Conservation (phyloP, 2,113 vertebrate species). For the Sebastes fasciatus region DNA sequence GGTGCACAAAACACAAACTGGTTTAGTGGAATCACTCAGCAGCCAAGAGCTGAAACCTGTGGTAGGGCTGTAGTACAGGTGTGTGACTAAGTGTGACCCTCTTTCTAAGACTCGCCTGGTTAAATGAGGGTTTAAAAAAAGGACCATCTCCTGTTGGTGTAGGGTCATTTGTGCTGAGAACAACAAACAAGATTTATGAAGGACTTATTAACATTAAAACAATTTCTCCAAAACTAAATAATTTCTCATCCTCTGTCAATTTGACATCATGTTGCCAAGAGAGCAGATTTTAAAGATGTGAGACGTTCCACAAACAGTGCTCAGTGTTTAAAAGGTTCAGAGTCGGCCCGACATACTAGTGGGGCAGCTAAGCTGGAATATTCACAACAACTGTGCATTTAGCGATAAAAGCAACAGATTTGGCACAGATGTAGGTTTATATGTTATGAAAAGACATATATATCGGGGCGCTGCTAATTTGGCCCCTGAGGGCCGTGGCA, state of each 20-base stretch:
- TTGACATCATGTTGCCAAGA: neutral
- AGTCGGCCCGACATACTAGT: neutral
- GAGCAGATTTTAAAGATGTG: conserved; percentile 2
- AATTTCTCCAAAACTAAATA: conserved; percentile 6
- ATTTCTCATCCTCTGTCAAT: neutral
- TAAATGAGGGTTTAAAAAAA: neutral
- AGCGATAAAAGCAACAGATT: no score
- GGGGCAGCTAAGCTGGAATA: no score
- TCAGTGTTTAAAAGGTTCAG: conserved; percentile 6
- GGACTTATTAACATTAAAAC: neutral
- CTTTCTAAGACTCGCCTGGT: neutral
- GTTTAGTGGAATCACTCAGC: neutral
- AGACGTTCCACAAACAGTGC: neutral
- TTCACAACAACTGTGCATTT: no score
- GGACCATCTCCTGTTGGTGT: neutral
- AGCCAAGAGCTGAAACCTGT: neutral
- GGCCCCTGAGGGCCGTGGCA: no score
- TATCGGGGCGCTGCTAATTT: no score
- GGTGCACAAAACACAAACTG: conserved; percentile 2
- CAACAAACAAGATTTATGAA: neutral
- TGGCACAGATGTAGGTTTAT: no score
- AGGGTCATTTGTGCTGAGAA: neutral
- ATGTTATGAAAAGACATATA: no score
- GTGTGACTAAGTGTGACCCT: neutral
- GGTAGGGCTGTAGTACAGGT: neutral